These are phyloP conservation scores for Eilema sororculum DNA, from an alignment of 2,888 invertebrate species.

Conservation along the genomic window DNA sequence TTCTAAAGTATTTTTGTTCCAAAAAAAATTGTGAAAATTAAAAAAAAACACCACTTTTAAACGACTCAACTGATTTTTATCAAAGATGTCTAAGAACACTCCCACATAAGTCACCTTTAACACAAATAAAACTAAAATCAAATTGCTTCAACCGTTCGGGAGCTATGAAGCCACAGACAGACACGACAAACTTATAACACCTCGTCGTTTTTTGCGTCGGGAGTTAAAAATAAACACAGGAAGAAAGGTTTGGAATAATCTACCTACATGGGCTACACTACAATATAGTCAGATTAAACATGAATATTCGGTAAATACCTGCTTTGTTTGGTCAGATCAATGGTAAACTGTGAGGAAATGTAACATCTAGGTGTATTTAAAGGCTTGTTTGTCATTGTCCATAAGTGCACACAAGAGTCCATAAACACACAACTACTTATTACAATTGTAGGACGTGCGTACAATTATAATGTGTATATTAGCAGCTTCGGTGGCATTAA, in stretches of 20 bases:
- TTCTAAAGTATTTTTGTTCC: too few relatives aligned
- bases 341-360: constrained; percentile 11
- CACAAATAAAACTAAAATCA: too few relatives aligned
- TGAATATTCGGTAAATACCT: background rate
- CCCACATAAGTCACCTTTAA: too few relatives aligned
- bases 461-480: constrained; percentile 19
- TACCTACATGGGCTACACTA: background rate
- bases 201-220: too few relatives aligned
- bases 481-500: background rate
- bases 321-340: constrained; percentile 14
- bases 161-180: too few relatives aligned
- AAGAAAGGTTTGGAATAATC: background rate
- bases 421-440: constrained; percentile 49
- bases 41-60: too few relatives aligned
- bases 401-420: constrained; percentile 21
- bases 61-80: too few relatives aligned
- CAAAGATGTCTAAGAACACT: too few relatives aligned
- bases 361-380: constrained; percentile 16
- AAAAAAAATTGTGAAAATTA: too few relatives aligned
- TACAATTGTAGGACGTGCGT: constrained; percentile 41
- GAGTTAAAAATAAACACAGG: too few relatives aligned
- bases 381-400: constrained; percentile 26
- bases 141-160: too few relatives aligned
- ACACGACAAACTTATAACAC: too few relatives aligned
- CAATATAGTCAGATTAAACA: background rate